These are phyloP conservation scores for Gonatopus flavifemur DNA, from an alignment of 1,140 invertebrate species.

Conservation along the genomic window DNA sequence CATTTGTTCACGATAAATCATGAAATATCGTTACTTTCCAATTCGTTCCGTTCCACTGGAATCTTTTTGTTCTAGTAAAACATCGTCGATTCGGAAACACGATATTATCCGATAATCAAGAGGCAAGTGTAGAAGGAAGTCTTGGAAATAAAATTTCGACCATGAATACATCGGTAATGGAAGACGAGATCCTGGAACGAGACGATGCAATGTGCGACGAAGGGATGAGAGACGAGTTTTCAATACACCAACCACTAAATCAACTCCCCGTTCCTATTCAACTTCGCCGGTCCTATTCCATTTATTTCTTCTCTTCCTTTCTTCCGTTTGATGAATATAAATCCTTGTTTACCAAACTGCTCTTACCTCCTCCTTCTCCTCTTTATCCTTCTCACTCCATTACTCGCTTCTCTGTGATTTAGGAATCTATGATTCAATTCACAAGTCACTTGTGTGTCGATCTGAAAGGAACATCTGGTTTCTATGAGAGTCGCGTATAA, in stretches of 20 bases:
- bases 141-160: too few relatives aligned
- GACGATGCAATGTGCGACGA: too few relatives aligned
- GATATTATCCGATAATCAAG: too few relatives aligned
- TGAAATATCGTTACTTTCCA: too few relatives aligned
- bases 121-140: too few relatives aligned
- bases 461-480: conserved; percentile 40
- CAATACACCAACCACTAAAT: too few relatives aligned
- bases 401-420: conserved; percentile 34
- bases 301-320: conserved; percentile 3
- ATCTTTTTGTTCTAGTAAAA: neutral
- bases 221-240: too few relatives aligned
- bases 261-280: conserved; percentile 17
- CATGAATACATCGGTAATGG: too few relatives aligned
- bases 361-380: neutral
- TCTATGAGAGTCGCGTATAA: conserved; percentile 11
- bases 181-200: too few relatives aligned
- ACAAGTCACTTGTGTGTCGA: conserved; percentile 42
- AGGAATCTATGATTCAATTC: conserved; percentile 47
- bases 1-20: too few relatives aligned
- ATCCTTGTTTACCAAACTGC: neutral
- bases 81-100: neutral
- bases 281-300: neutral
- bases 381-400: conserved; percentile 10
- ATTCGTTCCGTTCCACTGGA: conserved; percentile 4
- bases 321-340: too few relatives aligned